Evolutionary conservation across 2,797 vertebrate species (phyloP), one percentile per base, ranked within the genome.

Genomic region (Iguana delicatissima): DNA sequence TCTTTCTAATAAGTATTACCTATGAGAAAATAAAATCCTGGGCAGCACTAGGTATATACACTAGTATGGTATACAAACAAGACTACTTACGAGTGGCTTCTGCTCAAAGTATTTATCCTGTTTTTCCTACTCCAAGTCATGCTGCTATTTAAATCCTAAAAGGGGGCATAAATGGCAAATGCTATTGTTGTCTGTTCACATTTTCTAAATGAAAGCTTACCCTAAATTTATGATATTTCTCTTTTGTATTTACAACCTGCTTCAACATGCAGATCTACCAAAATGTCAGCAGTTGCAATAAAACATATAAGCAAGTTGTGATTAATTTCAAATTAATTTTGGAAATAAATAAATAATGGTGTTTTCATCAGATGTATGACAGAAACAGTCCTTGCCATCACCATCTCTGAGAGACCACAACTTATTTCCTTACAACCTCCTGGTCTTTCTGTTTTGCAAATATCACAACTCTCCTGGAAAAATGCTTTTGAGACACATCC

Each of bases 31-130:
- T 46, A 46, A 46, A 46, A 46, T 46, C 42, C 42, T 4, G 42
- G 42, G 42, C 42, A 46, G 42, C 42, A 4, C 42, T 46, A 46
- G 42, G 42, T 46, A 46, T 46, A 46, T 46, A 4, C 4, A 46
- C 42, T 46, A 46, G 4, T 89, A 80, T 80, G 32, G 86, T n/a
- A 89, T 80, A 38, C 50, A 69, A 52, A 73, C 55, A 89, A 57
- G 7, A 92, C 93, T 95, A 98, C 99, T 97, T 98, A 99, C 99
- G 91, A 97, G 83, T 97, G 97, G 80, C 93, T 98, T 52, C 92
- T 97, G 81, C 93, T 97, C 90, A 95, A 89, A 26, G 96, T 96
- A 89, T 77, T 96, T 67, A 96, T 97, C 95, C 96, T 96, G 93
- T 96, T 90, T 57, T 90, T 86, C 84, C 38, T 98, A 95, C 89